Base-by-base conservation (phyloP, 2,888 invertebrate genomes). In the Pristionchus maxplancki region DNA sequence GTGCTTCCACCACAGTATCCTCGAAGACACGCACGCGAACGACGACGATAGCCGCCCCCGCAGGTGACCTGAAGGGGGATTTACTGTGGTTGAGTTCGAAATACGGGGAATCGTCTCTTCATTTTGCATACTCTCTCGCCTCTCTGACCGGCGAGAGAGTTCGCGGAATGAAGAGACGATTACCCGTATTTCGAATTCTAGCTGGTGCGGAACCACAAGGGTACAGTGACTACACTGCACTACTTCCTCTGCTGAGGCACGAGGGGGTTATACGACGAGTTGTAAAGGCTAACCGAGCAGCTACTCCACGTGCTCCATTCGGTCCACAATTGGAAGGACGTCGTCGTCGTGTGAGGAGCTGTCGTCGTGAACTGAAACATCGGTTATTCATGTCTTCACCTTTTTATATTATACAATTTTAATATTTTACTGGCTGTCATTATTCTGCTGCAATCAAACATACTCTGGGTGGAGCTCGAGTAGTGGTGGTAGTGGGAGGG, bases 1-100 rank as follows among this genome's bases (percentile, higher is more conserved):
- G 91, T 90, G 34, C 88, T 87, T 81, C 93, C 94, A 20, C 90
- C 91, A 89, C 94, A 94, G 28, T 90, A 90, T 28, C 93, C 94
- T 44, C 89, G 44, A 3, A 67, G 64, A 67, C 86, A 86, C 2
- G 86, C 86, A 48, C 86, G 64, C 5, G 64, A 40, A 17, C 86
- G 86, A 67, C 67, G 64, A 67, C 91, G 89, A 88, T 92, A 92
- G 34, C 94, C 94, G 40, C 92, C 91, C 2, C 94, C 94, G 83
- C 94, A 94, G 13, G 93, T 90, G 11, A 90, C 91, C 86, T 86
- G 86, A 40, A 85, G n/a, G n/a, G 58, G 24, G 5, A 20, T 15
- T 17, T 58, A 58, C 58, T 58, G 8, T 58, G 17, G 20, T 58
- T 5, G 4, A 5, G 64, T n/a, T n/a, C 28, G 64, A 5, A 64